Base-by-base conservation (phyloP, 2,797 vertebrate genomes). In the Propithecus deckenii region DNA sequence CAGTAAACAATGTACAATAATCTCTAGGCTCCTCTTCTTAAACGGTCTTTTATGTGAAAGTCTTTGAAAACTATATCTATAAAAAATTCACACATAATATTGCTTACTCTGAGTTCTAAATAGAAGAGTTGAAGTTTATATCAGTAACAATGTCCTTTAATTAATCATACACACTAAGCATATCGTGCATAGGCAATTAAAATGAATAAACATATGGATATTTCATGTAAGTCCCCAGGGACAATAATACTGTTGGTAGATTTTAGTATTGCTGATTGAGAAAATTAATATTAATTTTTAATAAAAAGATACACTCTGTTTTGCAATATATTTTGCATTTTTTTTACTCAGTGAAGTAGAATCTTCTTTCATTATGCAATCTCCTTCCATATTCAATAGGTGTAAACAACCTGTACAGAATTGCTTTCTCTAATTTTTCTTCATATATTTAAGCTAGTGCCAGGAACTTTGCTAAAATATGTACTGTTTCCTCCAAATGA, bases 211-310 rank as follows among this genome's bases (percentile, higher is more conserved):
- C 50, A 86, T 86, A 61, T 57, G 67, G 67, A 43, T 63, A 67
- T 96, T 97, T 95, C 38, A 89, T 69, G 38, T 38, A 97, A 10
- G 7, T 93, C 15, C 55, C n/a, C 1, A 94, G 25, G 35, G 81
- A 88, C 4, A 95, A 46, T 13, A 90, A 11, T 0, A 0, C 48
- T 83, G 17, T 69, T 65, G 52, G 32, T 30, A 78, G 50, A 79
- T 95, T 94, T 94, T 83, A 91, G 15, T 69, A 35, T 20, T 12
- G 38, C 22, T 4, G 52, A 96, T 65, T 91, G 17, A 96, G 38
- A 43, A 97, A 97, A 90, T 67, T 79, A 81, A 97, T 57, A 35
- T 3, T 93, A 67, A 78, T 12, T n/a, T 32, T 72, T 97, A 97
- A 89, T 20, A 96, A 57, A 94, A 97, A 52, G 25, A 80, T 18